Evolutionary conservation across 2,888 invertebrate genomes (phyloP), one percentile per base, ranked within the genome.

Genomic region (Acanthosepion pharaonis): DNA sequence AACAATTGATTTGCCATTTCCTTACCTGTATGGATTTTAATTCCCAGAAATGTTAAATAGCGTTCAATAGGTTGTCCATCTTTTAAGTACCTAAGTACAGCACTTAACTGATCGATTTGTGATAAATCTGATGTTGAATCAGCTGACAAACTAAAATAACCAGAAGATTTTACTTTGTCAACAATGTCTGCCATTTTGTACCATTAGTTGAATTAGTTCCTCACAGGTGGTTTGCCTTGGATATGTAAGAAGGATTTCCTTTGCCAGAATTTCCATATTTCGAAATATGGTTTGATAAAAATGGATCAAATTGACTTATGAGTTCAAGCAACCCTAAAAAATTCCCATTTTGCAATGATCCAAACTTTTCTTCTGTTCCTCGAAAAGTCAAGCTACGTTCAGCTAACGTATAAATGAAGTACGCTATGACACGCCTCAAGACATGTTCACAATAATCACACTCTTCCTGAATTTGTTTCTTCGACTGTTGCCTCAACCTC

Each of bases 371-470:
- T 23, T 93, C 55, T 25, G 8, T 93, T 93, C 93, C 53, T 93
- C 28, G 18, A 93, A 93, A 51, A 93, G 53, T n/a, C 33, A 93
- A 93, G 93, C 0, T 42, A 93, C 25, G 49, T 48, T 93, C 93
- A 93, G 25, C 91, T 94, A 92, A 92, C 18, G 6, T 92, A 92
- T 92, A 51, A 91, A 92, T 51, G 20, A 94, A 49, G 51, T 42
- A 42, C 42, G 94, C 5, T 91, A 94, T 92, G 15, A 92, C 51
- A 94, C 92, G 92, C 91, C 51, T 91, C 42, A 94, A 91, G 49
- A 92, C 92, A 94, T 94, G 94, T 92, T 94, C 53, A 49, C 91
- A 94, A 51, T 94, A 94, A 48, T 25, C 59, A 91, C n/a, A 53
- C 51, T 94, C 92, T 94, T 25, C 94, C 42, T 92, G 5, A 51